Base-by-base conservation (phyloP, 2,113 vertebrate species). In the Indicator maculatus region DNA sequence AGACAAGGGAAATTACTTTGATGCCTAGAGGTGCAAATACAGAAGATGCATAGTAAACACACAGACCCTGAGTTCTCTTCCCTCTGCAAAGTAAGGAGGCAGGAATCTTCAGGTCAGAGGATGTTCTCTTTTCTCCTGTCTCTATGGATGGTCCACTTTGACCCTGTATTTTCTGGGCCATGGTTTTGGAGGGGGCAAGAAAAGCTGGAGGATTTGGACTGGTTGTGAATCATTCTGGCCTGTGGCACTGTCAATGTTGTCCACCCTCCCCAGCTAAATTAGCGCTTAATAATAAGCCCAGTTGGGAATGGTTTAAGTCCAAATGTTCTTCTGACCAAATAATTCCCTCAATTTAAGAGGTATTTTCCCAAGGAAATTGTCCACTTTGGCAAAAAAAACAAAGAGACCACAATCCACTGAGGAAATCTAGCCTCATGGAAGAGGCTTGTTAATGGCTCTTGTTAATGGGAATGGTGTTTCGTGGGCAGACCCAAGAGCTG, bases 161-260 rank as follows among this genome's bases (percentile, higher is more conserved):
- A 0, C 27, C 12, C 9, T 12, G 3, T 39, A 33, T 7, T 77
- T 56, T 60, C 27, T 39, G 8, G 8, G 17, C 8, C 2, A 0
- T 30, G 21, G 8, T 31, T 90, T 64, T 66, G 79, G 59, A 79
- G 6, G 7, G 14, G 28, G 1, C 7, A 39, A 72, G 56, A 28
- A 71, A 82, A 67, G 33, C n/a, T 53, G 56, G 45, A 88, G 27
- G n/a, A 5, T 64, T 50, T 72, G 16, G 28, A 2, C 24, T 59
- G 30, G 2, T 12, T 77, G 72, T 8, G 5, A 78, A 78, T 41
- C n/a, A 24, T 56, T 38, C 33, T 27, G 8, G 6, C 63, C 30
- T 59, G 11, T 36, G 39, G 6, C 12, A 18, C 8, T 36, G 18
- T 23, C 47, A 16, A 0, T 18, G 33, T 10, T 24, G 6, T 6